Base-by-base conservation (phyloP, 2,888 invertebrate genomes). In the Trichopria drosophilae region DNA sequence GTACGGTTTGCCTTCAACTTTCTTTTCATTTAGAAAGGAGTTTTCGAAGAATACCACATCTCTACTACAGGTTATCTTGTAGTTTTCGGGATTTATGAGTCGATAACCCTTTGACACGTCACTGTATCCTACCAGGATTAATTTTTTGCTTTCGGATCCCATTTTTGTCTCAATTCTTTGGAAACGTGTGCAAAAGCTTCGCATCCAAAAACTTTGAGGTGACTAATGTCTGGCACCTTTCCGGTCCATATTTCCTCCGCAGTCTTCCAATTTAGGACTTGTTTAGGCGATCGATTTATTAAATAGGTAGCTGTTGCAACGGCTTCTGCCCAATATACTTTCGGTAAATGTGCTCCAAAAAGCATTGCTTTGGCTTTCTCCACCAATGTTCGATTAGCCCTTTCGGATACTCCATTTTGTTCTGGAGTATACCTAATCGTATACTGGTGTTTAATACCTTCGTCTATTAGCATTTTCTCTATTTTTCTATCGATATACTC, bases 151-250 rank as follows among this genome's bases (percentile, higher is more conserved):
- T 37, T 50, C 55, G 6, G 43, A 34, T 18, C 60, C 60, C 22
- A 68, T 57, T 56, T 67, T 63, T 26, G 32, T 12, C 35, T 18
- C 18, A 62, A 37, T 59, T 62, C 55, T 40, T 54, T 55, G 9
- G 59, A 55, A 13, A 62, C 12, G 3, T 40, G 51, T 7, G 52
- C 12, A 37, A 56, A 63, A 4, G 57, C 55, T 0, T 45, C 39
- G 37, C 58, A 61, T n/a, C 57, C 60, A 53, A 63, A 62, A n/a
- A 61, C 36, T 48, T 43, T 55, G n/a, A 64, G 28, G 37, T 62
- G 60, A 10, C 28, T 28, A 6, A 64, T 6, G 15, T 53, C 44
- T 37, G 63, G 64, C 39, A 57, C 60, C 5, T 50, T 35, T n/a
- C 44, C 49, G 35, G 54, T 58, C 50, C 50, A 50, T n/a, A n/a